These are phyloP conservation scores for Gymnoscopelus microlampas DNA, from an alignment of 2,797 vertebrate genomes.

Conservation along the genomic window DNA sequence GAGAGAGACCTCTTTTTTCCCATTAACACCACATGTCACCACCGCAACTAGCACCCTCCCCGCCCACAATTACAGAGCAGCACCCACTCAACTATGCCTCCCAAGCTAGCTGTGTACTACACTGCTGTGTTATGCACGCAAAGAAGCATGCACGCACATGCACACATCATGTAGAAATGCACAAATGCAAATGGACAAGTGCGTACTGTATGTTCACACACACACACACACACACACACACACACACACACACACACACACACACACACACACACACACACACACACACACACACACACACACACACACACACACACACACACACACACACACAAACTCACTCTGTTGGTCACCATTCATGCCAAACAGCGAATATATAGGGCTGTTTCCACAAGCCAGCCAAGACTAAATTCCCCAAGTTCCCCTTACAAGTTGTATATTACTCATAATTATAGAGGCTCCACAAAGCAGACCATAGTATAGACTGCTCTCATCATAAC, in stretches of 20 bases:
- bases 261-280: too few species aligned
- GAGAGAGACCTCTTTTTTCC: neutral
- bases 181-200: too few species aligned
- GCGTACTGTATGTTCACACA: too few species aligned
- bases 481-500: neutral
- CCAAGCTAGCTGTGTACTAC: neutral
- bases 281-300: too few species aligned
- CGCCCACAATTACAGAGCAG: conserved; percentile 38
- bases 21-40: conserved; percentile 33
- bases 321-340: too few species aligned
- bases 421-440: neutral
- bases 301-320: too few species aligned
- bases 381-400: neutral
- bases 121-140: too few species aligned
- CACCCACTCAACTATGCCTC: conserved; percentile 12
- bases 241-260: too few species aligned
- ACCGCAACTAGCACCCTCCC: conserved; percentile 28
- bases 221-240: too few species aligned
- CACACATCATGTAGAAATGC: too few species aligned
- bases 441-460: neutral
- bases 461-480: neutral
- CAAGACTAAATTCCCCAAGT: neutral
- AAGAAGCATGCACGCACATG: too few species aligned
- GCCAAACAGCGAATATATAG: neutral
- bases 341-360: neutral